Percentiles rank a stretch among this genome's conserved stretches.
These are phyloP conservation scores for Brachyistius frenatus DNA, from an alignment of 2,113 vertebrate species.

Conservation along the genomic window DNA sequence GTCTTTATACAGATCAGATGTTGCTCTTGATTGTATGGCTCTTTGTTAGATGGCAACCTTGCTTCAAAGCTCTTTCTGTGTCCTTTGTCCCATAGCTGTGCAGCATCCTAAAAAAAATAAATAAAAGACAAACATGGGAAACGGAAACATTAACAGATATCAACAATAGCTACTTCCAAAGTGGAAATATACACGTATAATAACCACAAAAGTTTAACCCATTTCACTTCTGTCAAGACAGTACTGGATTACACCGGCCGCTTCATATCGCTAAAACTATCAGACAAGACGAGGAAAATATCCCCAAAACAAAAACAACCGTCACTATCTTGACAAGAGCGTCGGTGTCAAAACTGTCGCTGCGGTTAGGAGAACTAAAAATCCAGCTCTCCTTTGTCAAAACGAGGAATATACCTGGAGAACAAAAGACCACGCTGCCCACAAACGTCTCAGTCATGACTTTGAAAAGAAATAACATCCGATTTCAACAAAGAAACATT, in stretches of 20 bases:
- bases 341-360: constrained; percentile 31
- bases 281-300: constrained; percentile 4
- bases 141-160: constrained; percentile 2
- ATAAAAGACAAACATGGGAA: constrained; percentile 20
- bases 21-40: constrained; percentile 68
- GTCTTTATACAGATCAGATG: constrained; percentile 26
- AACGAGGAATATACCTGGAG: constrained; percentile 62
- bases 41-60: constrained; percentile 75
- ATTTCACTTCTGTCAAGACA: neutral
- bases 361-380: constrained; percentile 23
- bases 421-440: constrained; percentile 80
- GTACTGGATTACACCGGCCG: constrained; percentile 1
- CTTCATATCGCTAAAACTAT: neutral
- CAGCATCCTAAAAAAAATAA: constrained; percentile 72
- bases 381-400: constrained; percentile 54
- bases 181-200: neutral
- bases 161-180: neutral
- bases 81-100: constrained; percentile 73
- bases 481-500: neutral
- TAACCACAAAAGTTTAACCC: neutral
- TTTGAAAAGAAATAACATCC: constrained; percentile 49
- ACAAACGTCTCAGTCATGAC: constrained; percentile 59
- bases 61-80: constrained; percentile 56
- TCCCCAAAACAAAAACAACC: neutral
- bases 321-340: neutral